Evolutionary conservation across 1,140 invertebrate species (phyloP), one percentile per base, ranked within the genome.

Genomic region (Myzus persicae): DNA sequence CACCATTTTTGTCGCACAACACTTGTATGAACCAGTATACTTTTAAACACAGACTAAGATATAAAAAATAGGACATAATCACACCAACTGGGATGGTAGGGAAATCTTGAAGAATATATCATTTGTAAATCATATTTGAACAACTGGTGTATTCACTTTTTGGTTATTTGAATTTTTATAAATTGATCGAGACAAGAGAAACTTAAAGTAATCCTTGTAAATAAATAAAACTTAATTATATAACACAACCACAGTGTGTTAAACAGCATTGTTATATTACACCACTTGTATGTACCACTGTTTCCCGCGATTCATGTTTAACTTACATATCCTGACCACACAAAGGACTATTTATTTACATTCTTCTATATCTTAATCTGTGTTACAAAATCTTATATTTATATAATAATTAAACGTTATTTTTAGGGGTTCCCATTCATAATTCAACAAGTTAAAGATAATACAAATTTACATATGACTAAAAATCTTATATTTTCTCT

Each of bases 381-480:
- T 20, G 22, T 40, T 51, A 48, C n/a, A 89, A 51, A 54, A n/a
- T 67, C 14, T 76, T 36, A 6, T 88, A 5, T 91, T 31, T 54
- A 59, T 85, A 8, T 59, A 54, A 24, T 36, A 44, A 46, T 6
- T 93, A 94, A 93, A 94, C 94, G 94, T 94, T 93, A 94, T 93
- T 95, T 95, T 40, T 95, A 98, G 97, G 98, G 98, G 22, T 99
- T 98, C 95, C 98, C 98, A 54, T 99, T 99, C 95, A 95, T 99
- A 40, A 98, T 98, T 95, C 98, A 99, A 95, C 98, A 99, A 96
- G 98, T 98, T 88, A 97, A 98, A 94, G 98, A 99, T 95, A 97
- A 97, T 94, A 97, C 99, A 93, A 99, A 99, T 95, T 95, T 98
- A 54, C 97, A 98, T 94, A 98, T 99, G 95, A 99, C 98, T 7